Evolutionary conservation across 2,797 vertebrate species (phyloP), one percentile per base, ranked within the genome.

Genomic region (Pteropus rufus): DNA sequence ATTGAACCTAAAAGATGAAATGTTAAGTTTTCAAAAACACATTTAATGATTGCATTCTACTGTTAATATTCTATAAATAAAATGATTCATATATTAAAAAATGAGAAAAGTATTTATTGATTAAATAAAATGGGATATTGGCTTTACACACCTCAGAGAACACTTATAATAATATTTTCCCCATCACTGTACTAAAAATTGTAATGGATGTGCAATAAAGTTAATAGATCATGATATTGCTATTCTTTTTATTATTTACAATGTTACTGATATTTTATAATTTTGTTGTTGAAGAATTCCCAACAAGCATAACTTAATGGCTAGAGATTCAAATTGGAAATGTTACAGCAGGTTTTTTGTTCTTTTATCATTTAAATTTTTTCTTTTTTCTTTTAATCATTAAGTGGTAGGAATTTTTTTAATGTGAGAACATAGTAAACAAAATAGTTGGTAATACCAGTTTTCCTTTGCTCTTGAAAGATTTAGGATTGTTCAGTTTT

Each of bases 221-320:
- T 96, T 96, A 97, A 96, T 82, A 88, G 85, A 89, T 89, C 85
- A 94, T 86, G 49, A 85, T 94, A 91, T 82, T 94, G 19, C 58
- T 65, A 76, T 70, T 94, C 34, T 89, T 96, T 91, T 95, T 84
- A 88, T 87, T 84, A 92, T 95, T 95, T 90, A 76, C 23, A 85
- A 56, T 72, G 94, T 93, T 73, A 79, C 5, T 91, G 41, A 44
- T 91, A 54, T 85, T 97, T 93, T 88, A 67, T 4, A 26, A 56
- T 83, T 81, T 77, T 81, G 62, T 76, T 91, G 31, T 85, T 85
- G 75, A 81, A 89, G 7, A 90, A 75, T 89, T 95, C 4, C 15
- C 39, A 62, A 26, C 0, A 56, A 93, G 29, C 7, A 12, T 56
- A 88, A 90, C 2, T 79, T 87, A 96, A 96, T 62, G 76, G 56